Evolutionary conservation across 2,797 vertebrate species (phyloP).

Genomic region (Peromyscus eremicus): DNA sequence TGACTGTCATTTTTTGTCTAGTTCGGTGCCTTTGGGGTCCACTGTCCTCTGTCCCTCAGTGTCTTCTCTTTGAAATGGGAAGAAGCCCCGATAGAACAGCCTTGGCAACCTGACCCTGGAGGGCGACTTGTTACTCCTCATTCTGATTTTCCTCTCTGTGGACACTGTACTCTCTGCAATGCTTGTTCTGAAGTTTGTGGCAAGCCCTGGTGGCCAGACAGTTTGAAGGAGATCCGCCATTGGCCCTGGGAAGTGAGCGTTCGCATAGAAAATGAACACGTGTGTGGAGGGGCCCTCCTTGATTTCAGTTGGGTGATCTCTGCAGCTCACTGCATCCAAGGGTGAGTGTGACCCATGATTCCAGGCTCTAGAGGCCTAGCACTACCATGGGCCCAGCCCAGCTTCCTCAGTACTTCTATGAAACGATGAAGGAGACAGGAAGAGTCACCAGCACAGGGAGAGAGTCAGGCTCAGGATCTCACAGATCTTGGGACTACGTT

Average conservation of each 20-base stretch:
- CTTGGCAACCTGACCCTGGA: neutral
- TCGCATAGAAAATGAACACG: constrained; percentile 7
- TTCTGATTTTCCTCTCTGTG: constrained; percentile 19
- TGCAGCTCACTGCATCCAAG: constrained; percentile 79
- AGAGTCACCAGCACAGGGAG: neutral
- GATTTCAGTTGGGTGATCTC: constrained; percentile 74
- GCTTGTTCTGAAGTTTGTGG: constrained; percentile 71
- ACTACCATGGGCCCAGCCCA: neutral
- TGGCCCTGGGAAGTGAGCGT: constrained; percentile 83
- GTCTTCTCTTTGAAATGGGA: neutral
- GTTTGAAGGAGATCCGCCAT: neutral
- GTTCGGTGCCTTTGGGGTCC: neutral
- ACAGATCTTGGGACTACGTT: neutral
- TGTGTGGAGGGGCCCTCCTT: constrained; percentile 81
- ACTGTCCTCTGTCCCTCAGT: neutral
- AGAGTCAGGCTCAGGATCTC: neutral
- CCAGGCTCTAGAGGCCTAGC: neutral
- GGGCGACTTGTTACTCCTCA: neutral
- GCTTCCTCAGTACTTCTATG: neutral
- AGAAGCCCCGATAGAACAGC: neutral
- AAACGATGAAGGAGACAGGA: neutral
- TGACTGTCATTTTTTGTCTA: neutral
- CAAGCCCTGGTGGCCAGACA: constrained; percentile 64
- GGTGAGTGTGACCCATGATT: constrained; percentile 59
- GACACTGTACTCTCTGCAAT: neutral